These are phyloP conservation scores for Mesochorus sp. DNA, from an alignment of 2,888 invertebrate species.

Conservation along the genomic window DNA sequence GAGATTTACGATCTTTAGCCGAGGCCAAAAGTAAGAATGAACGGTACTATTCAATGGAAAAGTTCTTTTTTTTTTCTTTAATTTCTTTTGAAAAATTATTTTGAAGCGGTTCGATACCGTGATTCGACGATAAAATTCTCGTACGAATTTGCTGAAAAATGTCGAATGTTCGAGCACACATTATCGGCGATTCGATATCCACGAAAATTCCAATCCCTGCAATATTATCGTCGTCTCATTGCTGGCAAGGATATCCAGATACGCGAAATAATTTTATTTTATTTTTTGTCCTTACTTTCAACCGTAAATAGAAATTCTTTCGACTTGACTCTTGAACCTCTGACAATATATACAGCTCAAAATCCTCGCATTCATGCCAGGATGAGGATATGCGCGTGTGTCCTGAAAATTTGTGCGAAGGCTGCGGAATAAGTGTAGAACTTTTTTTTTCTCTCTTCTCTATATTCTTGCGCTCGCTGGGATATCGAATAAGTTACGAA, in stretches of 20 bases:
- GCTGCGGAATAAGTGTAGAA: slow-evolving; percentile 31
- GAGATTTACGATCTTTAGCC: slow-evolving; percentile 72
- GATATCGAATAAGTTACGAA: slow-evolving; percentile 65
- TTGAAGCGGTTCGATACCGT: not conserved
- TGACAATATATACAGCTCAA: slow-evolving; percentile 14
- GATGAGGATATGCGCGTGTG: slow-evolving; percentile 13
- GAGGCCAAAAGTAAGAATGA: slow-evolving; percentile 6
- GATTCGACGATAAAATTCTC: not conserved
- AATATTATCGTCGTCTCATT: slow-evolving; percentile 13
- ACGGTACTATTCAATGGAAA: slow-evolving; percentile 15
- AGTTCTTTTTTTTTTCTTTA: not conserved
- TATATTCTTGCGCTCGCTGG: slow-evolving; percentile 26
- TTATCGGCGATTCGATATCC: slow-evolving; percentile 24
- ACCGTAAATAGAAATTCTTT: slow-evolving; percentile 46
- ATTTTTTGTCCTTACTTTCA: slow-evolving; percentile 24
- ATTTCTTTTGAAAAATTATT: not conserved
- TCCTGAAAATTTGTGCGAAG: slow-evolving; percentile 48
- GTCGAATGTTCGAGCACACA: not conserved
- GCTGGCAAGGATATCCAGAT: not conserved
- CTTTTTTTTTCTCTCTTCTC: slow-evolving; percentile 20
- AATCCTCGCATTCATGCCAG: not conserved
- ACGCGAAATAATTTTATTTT: not conserved
- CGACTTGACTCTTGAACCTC: slow-evolving; percentile 5
- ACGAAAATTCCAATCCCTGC: slow-evolving; percentile 10
- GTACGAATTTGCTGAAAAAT: not conserved